phyloP scores from a whole-genome alignment of 2,888 invertebrate genomes.

The Drosophila mulleri region DNA sequence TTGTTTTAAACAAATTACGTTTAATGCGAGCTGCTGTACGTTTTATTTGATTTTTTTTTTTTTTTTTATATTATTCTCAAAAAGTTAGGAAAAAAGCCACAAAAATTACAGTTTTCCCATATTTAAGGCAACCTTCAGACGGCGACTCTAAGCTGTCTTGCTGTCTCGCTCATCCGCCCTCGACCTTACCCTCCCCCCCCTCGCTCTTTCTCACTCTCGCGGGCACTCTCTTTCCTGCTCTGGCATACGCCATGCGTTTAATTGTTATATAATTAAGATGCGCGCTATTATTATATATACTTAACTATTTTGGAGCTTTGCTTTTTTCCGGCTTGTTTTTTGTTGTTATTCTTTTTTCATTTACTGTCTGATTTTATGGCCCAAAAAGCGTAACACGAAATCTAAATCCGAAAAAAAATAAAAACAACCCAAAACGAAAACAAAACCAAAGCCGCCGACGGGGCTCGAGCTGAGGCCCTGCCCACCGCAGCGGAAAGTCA shows the following conservation, averaged over 20 bases:
- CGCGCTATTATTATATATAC: constrained; percentile 79
- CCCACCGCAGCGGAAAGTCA: constrained; percentile 76
- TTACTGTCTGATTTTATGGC: constrained; percentile 74
- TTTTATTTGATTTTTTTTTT: neutral
- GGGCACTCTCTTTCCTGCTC: neutral
- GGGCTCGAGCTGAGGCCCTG: constrained; percentile 39
- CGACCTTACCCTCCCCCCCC: neutral
- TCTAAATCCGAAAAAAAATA: constrained; percentile 53
- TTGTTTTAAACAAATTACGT: constrained; percentile 70
- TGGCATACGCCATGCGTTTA: constrained; percentile 45
- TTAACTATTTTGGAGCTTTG: constrained; percentile 61
- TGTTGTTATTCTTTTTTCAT: constrained; percentile 47
- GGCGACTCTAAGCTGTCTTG: neutral
- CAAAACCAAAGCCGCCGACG: constrained; percentile 46
- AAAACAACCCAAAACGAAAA: constrained; percentile 27
- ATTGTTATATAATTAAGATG: constrained; percentile 79
- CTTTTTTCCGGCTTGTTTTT: constrained; percentile 7
- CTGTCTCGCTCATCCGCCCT: neutral
- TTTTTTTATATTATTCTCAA: constrained; percentile 16
- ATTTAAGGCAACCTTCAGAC: constrained; percentile 62
- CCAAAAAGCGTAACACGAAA: constrained; percentile 73
- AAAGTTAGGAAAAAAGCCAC: constrained; percentile 3
- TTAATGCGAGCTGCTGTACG: constrained; percentile 47
- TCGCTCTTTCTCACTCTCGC: neutral
- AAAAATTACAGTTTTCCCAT: constrained; percentile 68